A percentile compares a stretch with the other conserved stretches of the same genome.
Evolutionary conservation across 2,113 vertebrate genomes (phyloP).

Genomic region (Neodontobutis hainanensis): DNA sequence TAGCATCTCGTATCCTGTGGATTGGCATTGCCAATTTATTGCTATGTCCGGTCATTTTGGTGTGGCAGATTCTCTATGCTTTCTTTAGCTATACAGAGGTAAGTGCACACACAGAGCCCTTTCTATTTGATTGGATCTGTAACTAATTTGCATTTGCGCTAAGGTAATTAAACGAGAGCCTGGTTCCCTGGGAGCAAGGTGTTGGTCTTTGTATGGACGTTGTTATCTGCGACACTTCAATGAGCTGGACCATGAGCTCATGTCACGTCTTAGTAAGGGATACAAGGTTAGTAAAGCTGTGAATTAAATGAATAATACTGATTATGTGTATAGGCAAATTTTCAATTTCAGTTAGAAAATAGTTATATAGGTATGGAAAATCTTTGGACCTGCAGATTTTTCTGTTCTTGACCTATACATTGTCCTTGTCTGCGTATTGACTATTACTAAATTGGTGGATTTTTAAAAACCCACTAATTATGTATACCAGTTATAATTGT

Average conservation of each 20-base stretch:
- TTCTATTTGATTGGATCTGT: not conserved
- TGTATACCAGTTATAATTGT: too few relatives aligned
- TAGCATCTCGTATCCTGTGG: slow-evolving; percentile 94
- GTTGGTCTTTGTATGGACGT: slow-evolving; percentile 97
- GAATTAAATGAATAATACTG: not conserved
- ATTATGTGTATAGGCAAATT: not conserved
- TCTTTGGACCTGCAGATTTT: too few relatives aligned
- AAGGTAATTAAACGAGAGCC: slow-evolving; percentile 94
- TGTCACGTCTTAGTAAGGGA: slow-evolving; percentile 94
- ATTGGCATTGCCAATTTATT: slow-evolving; percentile 97
- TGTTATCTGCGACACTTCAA: slow-evolving; percentile 98
- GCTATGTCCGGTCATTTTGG: slow-evolving; percentile 94
- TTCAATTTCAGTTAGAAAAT: too few relatives aligned
- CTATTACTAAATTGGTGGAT: too few relatives aligned
- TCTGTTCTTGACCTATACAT: too few relatives aligned
- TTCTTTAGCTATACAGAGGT: slow-evolving; percentile 97
- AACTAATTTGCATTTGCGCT: not conserved
- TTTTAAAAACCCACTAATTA: too few relatives aligned
- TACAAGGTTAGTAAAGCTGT: slow-evolving; percentile 81
- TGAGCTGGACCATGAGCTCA: slow-evolving; percentile 94
- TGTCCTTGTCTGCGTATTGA: too few relatives aligned
- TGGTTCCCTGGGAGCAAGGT: slow-evolving; percentile 92
- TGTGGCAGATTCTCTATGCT: slow-evolving; percentile 98
- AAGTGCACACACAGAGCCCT: not conserved
- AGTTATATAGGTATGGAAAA: too few relatives aligned